Evolutionary conservation across 2,113 vertebrate species (phyloP).

Genomic region (Tonatia bakeri): DNA sequence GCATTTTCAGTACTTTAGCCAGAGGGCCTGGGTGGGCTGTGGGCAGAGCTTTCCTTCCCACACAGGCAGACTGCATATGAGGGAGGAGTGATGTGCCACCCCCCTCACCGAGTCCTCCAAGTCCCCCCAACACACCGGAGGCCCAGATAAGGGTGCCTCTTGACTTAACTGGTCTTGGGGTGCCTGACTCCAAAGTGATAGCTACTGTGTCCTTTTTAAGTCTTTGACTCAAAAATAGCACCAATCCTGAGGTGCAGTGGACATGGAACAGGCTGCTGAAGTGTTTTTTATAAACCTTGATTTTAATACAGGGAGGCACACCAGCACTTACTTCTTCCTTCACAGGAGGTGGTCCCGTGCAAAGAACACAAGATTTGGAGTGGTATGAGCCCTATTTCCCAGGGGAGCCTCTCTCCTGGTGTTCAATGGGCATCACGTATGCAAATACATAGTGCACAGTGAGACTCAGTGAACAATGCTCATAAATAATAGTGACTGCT

Average conservation of each 20-base stretch:
- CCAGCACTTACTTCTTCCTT: background rate
- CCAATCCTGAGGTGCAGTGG: background rate
- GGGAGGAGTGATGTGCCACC: no score
- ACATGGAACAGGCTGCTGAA: background rate
- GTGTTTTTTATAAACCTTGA: background rate
- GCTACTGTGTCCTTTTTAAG: background rate
- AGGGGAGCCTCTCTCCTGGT: background rate
- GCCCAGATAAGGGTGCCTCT: background rate
- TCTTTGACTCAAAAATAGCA: background rate
- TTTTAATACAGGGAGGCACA: background rate
- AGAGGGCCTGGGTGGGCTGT: background rate
- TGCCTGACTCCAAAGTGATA: background rate
- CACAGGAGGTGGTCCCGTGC: accelerated
- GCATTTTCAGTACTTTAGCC: background rate
- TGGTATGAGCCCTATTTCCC: background rate
- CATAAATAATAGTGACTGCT: background rate
- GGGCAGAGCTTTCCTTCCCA: background rate
- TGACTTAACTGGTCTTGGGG: background rate
- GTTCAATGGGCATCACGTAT: background rate
- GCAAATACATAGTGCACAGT: background rate
- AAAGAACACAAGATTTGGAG: background rate
- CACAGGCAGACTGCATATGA: background rate
- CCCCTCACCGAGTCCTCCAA: background rate
- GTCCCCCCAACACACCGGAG: background rate
- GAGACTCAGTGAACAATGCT: background rate